Evolutionary conservation across 2,113 vertebrate genomes (phyloP), one percentile per base, ranked within the genome.

Genomic region (Pollachius pollachius): DNA sequence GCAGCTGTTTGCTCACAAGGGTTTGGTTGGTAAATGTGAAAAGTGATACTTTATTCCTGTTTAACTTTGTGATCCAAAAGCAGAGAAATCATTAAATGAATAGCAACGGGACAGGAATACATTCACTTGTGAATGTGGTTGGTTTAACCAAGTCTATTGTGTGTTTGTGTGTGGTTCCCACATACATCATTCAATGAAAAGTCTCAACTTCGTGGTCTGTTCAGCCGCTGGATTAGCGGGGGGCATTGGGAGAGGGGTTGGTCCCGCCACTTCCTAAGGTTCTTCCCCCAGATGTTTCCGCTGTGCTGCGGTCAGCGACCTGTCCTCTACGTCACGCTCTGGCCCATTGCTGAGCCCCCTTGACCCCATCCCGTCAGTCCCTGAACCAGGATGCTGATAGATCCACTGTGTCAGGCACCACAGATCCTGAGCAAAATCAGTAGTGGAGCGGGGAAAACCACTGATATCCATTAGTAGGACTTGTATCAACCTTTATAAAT

Each of bases 241-340:
- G 69, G 65, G 54, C 17, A 64, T 65, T 69, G 27, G 62, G 57
- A 71, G 52, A 65, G 75, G 59, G 67, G 56, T 18, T 9, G 64
- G 65, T 65, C 65, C 63, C 27, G 67, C 78, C 80, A 70, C 71
- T 80, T 80, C 75, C 74, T 66, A 21, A 52, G 58, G 48, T 68
- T 37, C 62, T 83, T 83, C 81, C 84, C 67, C 74, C 91, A 89
- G 89, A 81, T 91, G 91, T 83, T 93, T 93, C 92, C 91, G 90
- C 65, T 17, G 27, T 19, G 60, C 68, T 17, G 23, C 18, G 65
- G 73, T 87, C 76, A 74, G 73, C 68, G 74, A 18, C 58, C 56
- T n/a, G 21, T 2, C 64, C 30, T 73, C 83, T 84, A 86, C 73
- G 72, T 86, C 80, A 87, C 16, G 25, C 34, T 76, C 64, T 62